These are phyloP conservation scores for Rhagonycha lutea DNA, from an alignment of 2,888 invertebrate species.

Conservation along the genomic window DNA sequence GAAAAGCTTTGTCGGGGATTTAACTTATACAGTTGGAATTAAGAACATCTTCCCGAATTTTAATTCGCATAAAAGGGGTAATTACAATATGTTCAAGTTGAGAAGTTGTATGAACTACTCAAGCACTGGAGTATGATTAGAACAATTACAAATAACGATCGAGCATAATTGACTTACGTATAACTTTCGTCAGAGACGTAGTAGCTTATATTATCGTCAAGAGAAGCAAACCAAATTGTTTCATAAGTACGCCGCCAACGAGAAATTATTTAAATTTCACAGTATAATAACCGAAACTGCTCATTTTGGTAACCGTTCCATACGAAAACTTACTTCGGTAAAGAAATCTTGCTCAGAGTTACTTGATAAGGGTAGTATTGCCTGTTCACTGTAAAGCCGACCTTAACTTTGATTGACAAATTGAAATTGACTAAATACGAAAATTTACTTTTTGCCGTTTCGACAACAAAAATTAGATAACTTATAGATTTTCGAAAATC, in stretches of 20 bases:
- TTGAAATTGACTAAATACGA: background rate
- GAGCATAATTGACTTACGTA: conserved; percentile 8
- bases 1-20: background rate
- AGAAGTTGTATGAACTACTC: conserved; percentile 12
- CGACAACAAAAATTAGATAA: too few species aligned
- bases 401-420: background rate
- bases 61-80: conserved; percentile 10
- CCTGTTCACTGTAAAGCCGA: background rate
- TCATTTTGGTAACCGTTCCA: background rate
- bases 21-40: background rate
- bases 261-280: background rate
- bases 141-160: conserved; percentile 12
- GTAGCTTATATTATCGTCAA: background rate
- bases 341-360: background rate
- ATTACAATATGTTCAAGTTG: conserved; percentile 14
- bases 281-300: background rate
- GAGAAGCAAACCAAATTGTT: background rate
- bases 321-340: background rate
- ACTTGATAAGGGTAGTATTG: background rate
- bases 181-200: background rate
- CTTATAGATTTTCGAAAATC: background rate
- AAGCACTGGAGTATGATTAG: conserved; percentile 12
- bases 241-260: background rate
- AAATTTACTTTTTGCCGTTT: background rate
- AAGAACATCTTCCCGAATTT: background rate